Evolutionary conservation across 1,140 invertebrate genomes (phyloP).

Genomic region (Drosophila micromelanica): DNA sequence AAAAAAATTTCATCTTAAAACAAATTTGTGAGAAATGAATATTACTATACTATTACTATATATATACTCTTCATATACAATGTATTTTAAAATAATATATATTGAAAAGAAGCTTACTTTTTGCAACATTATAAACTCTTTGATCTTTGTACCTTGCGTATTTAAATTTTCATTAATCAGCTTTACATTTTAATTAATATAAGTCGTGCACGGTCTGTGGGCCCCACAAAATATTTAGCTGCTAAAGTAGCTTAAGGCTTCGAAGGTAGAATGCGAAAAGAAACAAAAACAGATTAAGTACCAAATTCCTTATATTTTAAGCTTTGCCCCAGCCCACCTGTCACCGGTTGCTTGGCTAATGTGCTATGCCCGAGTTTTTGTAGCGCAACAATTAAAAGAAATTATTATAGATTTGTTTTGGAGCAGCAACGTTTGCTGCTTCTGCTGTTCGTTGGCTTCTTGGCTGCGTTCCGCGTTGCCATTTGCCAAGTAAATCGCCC

Average conservation of each 20-base stretch:
- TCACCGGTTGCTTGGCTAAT: constrained; percentile 8
- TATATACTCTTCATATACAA: too few species aligned
- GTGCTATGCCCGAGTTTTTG: constrained; percentile 4
- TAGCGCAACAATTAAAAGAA: constrained; percentile 75
- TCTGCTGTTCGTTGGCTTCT: constrained; percentile 61
- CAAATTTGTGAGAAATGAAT: too few species aligned
- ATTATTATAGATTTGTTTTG: constrained; percentile 80
- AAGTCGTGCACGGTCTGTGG: not conserved
- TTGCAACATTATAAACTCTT: not conserved
- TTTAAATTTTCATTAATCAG: not conserved
- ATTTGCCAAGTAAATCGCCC: constrained; percentile 56
- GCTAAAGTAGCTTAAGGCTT: not conserved
- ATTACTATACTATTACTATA: too few species aligned
- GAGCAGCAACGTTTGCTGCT: constrained; percentile 46
- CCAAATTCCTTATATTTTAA: not conserved
- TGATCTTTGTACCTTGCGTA: not conserved
- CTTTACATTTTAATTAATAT: constrained; percentile 2
- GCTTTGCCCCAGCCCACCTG: not conserved
- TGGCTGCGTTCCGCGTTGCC: constrained; percentile 31
- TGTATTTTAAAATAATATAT: too few species aligned
- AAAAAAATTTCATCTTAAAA: too few species aligned
- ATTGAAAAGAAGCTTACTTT: too few species aligned
- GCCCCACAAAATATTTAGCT: not conserved
- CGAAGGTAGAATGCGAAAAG: too few species aligned
- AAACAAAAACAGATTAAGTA: not conserved